Conservation (phyloP, 2,888 invertebrate genomes). For the Ophion costatus region DNA sequence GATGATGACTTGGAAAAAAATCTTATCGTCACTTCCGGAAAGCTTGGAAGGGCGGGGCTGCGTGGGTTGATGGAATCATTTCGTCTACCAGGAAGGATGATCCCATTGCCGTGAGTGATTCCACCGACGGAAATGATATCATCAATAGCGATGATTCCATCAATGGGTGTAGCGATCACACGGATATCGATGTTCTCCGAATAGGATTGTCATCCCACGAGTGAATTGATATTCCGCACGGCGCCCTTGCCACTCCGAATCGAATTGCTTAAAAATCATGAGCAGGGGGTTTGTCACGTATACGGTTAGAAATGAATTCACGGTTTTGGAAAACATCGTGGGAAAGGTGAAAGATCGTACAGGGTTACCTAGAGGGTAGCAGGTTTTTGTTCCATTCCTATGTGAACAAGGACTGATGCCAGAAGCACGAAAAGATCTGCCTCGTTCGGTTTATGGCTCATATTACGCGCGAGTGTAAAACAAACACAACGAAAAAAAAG, state of each 20-base stretch:
- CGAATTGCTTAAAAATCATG: background rate
- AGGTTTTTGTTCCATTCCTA: background rate
- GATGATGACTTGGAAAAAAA: background rate
- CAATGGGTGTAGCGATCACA: background rate
- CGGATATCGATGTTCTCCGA: background rate
- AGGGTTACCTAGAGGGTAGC: background rate
- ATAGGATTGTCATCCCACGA: constrained; percentile 1
- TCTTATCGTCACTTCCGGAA: background rate
- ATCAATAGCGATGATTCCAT: background rate
- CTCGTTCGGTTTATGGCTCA: too few species aligned
- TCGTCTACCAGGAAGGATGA: too few species aligned
- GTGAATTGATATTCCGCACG: constrained; percentile 14
- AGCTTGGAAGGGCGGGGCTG: too few species aligned
- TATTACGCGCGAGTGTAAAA: too few species aligned
- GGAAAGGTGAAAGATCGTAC: background rate
- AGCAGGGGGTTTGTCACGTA: background rate
- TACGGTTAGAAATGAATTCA: background rate
- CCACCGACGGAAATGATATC: too few species aligned
- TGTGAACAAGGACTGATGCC: background rate
- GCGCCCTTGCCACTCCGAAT: background rate
- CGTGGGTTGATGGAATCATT: too few species aligned
- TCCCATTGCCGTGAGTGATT: too few species aligned
- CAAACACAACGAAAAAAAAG: too few species aligned
- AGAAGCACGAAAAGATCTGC: too few species aligned
- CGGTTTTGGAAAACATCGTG: background rate